phyloP scores from a whole-genome alignment of 2,888 invertebrate genomes.

The Acanthopleura granulata region DNA sequence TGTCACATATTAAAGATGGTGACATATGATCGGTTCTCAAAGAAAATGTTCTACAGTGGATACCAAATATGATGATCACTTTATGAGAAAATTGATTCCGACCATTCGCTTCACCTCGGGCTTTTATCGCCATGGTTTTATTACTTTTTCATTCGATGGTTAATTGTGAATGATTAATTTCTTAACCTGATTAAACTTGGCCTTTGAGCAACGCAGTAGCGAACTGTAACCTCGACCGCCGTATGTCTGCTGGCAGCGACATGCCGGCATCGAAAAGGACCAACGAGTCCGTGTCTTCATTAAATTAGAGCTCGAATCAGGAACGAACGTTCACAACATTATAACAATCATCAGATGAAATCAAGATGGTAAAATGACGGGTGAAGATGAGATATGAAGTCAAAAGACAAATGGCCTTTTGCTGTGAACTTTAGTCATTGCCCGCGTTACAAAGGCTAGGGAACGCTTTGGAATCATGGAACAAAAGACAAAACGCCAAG shows the following conservation, averaged over 20 bases:
- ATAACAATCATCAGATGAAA: slow-evolving; percentile 12
- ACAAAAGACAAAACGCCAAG: no score
- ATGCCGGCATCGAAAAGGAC: no score
- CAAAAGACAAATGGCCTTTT: background rate
- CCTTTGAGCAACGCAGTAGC: background rate
- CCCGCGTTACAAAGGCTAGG: no score
- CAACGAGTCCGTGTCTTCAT: background rate
- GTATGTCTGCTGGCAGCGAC: no score
- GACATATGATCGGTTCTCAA: no score
- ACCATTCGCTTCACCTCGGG: background rate
- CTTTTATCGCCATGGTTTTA: background rate
- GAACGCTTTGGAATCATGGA: no score
- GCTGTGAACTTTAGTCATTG: slow-evolving; percentile 9
- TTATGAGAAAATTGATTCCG: no score
- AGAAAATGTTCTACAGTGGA: background rate
- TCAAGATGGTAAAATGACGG: slow-evolving; percentile 14
- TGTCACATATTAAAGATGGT: no score
- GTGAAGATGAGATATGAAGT: background rate
- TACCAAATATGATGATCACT: no score
- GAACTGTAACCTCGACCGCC: no score
- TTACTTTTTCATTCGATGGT: background rate
- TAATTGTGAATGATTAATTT: background rate
- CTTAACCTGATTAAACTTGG: background rate
- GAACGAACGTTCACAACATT: slow-evolving; percentile 6
- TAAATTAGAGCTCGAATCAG: background rate